Conservation (phyloP, 2,797 vertebrate genomes). For the Mormyrus proboscirostris region DNA sequence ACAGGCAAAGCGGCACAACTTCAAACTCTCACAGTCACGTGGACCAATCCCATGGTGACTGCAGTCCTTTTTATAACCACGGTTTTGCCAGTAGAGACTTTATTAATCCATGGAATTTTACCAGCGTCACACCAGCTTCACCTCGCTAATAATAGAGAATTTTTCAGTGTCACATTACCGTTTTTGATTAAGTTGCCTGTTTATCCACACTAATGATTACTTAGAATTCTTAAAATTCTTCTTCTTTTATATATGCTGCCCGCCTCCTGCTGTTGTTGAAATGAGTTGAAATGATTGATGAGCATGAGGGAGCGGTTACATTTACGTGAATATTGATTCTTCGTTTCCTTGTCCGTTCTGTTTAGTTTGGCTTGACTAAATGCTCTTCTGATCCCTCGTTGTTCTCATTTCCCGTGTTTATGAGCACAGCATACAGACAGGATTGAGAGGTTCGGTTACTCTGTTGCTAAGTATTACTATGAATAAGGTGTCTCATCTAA, state of each 20-base stretch:
- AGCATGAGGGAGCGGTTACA: background rate
- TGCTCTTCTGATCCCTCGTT: background rate
- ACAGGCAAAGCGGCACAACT: background rate
- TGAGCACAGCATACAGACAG: background rate
- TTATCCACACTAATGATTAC: background rate
- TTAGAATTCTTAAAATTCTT: background rate
- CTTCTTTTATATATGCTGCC: background rate
- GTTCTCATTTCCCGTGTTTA: background rate
- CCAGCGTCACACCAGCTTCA: background rate
- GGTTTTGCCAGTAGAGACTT: background rate
- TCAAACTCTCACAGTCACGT: background rate
- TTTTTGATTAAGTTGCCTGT: background rate
- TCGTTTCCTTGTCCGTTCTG: background rate
- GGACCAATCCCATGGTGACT: background rate
- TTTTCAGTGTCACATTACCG: background rate
- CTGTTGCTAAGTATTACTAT: background rate
- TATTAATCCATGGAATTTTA: background rate
- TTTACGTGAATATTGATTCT: background rate
- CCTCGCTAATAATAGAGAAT: background rate
- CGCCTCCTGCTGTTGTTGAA: background rate
- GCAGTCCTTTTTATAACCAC: background rate
- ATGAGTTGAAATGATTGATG: background rate
- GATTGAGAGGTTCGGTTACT: background rate
- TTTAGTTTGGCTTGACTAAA: constrained; percentile 3
- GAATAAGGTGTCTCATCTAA: background rate